A percentile compares a stretch with the other conserved stretches of the same genome.
Conservation (phyloP, 2,797 vertebrate species). For the Gallinago solitaria region DNA sequence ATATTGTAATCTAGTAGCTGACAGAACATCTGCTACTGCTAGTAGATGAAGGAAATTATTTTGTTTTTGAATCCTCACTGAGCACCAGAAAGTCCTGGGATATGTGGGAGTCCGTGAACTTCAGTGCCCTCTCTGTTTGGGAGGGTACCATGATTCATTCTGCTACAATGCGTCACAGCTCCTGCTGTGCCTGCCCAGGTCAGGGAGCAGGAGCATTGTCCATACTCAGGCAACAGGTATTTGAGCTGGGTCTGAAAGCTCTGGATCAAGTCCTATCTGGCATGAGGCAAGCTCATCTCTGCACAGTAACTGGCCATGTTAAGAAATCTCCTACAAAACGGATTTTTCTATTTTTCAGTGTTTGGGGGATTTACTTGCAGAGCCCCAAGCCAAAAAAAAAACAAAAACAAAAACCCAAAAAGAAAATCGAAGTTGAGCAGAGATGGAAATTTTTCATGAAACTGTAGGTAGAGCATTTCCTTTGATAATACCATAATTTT, state of each 20-base stretch:
- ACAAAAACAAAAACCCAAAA: background rate
- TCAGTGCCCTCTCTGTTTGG: background rate
- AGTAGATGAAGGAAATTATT: background rate
- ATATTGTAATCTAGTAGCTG: background rate
- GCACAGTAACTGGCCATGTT: background rate
- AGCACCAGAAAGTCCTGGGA: background rate
- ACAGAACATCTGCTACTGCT: background rate
- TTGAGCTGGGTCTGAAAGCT: background rate
- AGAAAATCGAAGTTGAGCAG: background rate
- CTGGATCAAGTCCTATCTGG: background rate
- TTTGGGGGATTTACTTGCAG: background rate
- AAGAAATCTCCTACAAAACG: background rate
- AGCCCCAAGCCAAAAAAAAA: background rate
- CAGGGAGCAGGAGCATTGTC: background rate
- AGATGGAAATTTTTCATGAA: background rate
- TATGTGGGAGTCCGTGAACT: background rate
- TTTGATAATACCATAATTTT: background rate
- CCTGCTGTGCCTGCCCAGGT: background rate
- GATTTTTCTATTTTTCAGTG: background rate
- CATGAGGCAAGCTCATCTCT: background rate
- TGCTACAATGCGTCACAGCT: background rate
- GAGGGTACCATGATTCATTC: accelerated
- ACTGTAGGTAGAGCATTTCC: background rate
- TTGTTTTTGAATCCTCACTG: background rate
- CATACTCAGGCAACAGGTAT: background rate